Percentiles rank a stretch among this genome's conserved stretches.
These are phyloP conservation scores for Tipula confusa DNA, from an alignment of 2,888 invertebrate genomes.

Conservation along the genomic window DNA sequence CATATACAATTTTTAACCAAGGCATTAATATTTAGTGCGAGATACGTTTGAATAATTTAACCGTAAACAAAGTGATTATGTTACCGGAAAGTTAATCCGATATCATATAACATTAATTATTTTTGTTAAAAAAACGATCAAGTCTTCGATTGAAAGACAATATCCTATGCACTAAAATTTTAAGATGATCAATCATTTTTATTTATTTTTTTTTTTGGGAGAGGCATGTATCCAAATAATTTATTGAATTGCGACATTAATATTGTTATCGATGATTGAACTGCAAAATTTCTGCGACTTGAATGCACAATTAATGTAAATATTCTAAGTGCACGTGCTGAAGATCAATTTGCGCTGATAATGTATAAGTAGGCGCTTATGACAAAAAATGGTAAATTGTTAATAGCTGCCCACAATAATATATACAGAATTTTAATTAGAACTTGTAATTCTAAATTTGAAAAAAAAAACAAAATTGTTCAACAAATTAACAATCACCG, in stretches of 20 bases:
- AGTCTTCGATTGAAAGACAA: neutral
- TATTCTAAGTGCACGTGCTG: neutral
- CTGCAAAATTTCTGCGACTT: neutral
- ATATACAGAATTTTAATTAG: too few species aligned
- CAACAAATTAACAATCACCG: too few species aligned
- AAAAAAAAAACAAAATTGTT: too few species aligned
- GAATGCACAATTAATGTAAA: neutral
- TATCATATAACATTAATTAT: neutral
- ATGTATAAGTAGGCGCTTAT: neutral
- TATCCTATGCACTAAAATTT: neutral
- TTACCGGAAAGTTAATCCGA: neutral
- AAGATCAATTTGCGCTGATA: neutral
- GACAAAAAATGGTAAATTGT: neutral
- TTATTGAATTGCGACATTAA: neutral
- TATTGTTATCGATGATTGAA: too few species aligned
- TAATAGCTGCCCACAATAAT: too few species aligned
- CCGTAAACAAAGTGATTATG: neutral
- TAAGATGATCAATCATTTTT: neutral
- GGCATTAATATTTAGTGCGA: neutral
- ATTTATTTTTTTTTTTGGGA: too few species aligned
- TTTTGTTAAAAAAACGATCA: neutral
- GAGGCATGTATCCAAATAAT: neutral
- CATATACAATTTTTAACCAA: neutral
- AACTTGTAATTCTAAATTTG: too few species aligned
- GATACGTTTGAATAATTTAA: too few species aligned